A percentile compares a stretch with the other conserved stretches of the same genome.
These are phyloP conservation scores for Mustela lutreola DNA, from an alignment of 2,113 vertebrate species.

Conservation along the genomic window DNA sequence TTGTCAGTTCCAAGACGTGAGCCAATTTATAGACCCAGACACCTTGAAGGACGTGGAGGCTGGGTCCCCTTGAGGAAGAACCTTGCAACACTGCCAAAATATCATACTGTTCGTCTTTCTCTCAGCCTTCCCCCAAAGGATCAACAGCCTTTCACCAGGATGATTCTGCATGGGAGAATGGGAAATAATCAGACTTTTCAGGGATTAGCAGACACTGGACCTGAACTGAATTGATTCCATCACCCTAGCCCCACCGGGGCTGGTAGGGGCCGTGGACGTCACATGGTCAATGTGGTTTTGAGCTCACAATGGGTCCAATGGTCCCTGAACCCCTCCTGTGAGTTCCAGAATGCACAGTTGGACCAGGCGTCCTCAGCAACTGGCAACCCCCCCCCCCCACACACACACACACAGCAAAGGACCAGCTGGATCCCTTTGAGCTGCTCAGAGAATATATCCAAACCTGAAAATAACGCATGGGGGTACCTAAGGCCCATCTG, in stretches of 20 bases:
- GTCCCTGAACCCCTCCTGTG: accelerated
- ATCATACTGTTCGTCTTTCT: background rate
- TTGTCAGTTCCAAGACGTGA: background rate
- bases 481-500: background rate
- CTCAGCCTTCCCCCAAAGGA: background rate
- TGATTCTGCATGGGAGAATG: background rate
- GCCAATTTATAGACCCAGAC: background rate
- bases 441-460: background rate
- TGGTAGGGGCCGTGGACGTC: background rate
- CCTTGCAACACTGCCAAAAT: background rate
- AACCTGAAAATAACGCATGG: background rate
- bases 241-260: background rate
- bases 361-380: background rate
- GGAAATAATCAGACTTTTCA: background rate
- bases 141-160: background rate
- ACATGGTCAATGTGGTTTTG: background rate
- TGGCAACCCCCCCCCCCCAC: background rate
- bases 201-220: background rate
- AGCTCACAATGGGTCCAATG: background rate
- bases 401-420: background rate
- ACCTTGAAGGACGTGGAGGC: background rate
- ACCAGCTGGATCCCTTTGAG: background rate
- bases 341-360: background rate
- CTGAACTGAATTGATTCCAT: background rate
- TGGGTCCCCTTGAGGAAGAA: background rate